Evolutionary conservation across 1,140 invertebrate species (phyloP).

Genomic region (Phortica variegata): DNA sequence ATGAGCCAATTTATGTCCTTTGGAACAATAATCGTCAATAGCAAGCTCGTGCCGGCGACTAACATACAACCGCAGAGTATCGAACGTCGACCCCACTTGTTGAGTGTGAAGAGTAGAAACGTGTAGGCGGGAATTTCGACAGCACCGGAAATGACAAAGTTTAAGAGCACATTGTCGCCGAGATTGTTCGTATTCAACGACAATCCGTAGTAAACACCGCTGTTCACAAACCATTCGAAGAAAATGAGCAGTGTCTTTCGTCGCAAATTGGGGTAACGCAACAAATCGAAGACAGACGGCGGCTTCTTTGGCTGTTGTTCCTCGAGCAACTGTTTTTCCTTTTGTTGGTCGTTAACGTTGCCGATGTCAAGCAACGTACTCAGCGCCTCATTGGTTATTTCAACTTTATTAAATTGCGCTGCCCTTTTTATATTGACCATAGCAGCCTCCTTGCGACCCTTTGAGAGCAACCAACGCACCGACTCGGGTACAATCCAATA

Average conservation of each 20-base stretch:
- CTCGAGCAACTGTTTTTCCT: slow-evolving; percentile 29
- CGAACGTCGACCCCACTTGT: slow-evolving; percentile 70
- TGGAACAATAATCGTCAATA: slow-evolving; percentile 65
- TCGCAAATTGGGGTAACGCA: slow-evolving; percentile 70
- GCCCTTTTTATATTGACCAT: slow-evolving; percentile 68
- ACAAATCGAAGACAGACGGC: slow-evolving; percentile 67
- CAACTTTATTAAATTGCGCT: slow-evolving; percentile 68
- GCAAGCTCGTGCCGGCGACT: slow-evolving; percentile 65
- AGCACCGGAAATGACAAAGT: slow-evolving; percentile 73
- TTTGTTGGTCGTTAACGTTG: slow-evolving; percentile 46
- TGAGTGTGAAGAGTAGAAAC: slow-evolving; percentile 69
- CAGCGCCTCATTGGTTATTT: slow-evolving; percentile 61
- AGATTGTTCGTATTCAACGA: slow-evolving; percentile 77
- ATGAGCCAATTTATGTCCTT: slow-evolving; percentile 62
- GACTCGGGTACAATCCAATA: slow-evolving; percentile 88
- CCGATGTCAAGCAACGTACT: slow-evolving; percentile 60
- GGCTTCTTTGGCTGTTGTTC: slow-evolving; percentile 24
- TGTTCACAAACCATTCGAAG: slow-evolving; percentile 79
- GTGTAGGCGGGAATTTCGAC: slow-evolving; percentile 78
- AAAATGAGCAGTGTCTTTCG: slow-evolving; percentile 73
- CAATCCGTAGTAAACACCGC: slow-evolving; percentile 78
- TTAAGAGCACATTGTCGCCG: slow-evolving; percentile 72
- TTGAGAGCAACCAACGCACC: slow-evolving; percentile 76
- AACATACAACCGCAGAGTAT: slow-evolving; percentile 72
- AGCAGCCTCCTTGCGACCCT: slow-evolving; percentile 72